phyloP scores from a whole-genome alignment of 2,113 vertebrate species.

The Abramis brama region DNA sequence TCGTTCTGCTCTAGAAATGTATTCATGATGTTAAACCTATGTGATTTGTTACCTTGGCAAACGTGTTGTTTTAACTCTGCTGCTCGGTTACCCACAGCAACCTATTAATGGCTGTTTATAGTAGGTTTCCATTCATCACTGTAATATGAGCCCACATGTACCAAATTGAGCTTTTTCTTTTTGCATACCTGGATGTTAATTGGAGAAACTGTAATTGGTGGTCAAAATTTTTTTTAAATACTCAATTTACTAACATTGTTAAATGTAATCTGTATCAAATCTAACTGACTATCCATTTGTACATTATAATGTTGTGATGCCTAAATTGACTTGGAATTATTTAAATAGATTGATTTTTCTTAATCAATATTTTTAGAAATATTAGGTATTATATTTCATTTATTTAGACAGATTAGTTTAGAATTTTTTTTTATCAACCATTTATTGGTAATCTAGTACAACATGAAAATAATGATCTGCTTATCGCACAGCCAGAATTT shows the following conservation, averaged over 20 bases:
- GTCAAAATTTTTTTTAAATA: too few relatives aligned
- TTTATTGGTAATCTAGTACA: not conserved
- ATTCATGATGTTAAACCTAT: not conserved
- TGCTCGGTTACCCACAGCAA: not conserved
- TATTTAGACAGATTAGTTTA: not conserved
- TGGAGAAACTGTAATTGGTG: too few relatives aligned
- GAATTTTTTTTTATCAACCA: not conserved
- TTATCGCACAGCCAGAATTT: too few relatives aligned
- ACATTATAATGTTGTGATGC: not conserved
- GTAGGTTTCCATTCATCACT: not conserved
- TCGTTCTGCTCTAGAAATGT: not conserved
- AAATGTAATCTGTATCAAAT: not conserved
- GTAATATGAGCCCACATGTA: conserved; percentile 6
- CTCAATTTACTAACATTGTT: not conserved
- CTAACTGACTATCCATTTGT: not conserved
- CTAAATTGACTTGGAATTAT: not conserved
- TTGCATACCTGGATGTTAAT: not conserved
- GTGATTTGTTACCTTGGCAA: not conserved
- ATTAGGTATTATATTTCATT: not conserved
- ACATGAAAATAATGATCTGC: not conserved
- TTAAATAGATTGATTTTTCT: not conserved
- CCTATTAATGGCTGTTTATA: not conserved
- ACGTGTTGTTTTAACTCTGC: not conserved
- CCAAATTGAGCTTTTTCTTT: not conserved
- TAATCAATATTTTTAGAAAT: too few relatives aligned